Percentiles rank a stretch among this genome's conserved stretches.
Evolutionary conservation across 2,113 vertebrate genomes (phyloP).

Genomic region (Verasper variegatus): DNA sequence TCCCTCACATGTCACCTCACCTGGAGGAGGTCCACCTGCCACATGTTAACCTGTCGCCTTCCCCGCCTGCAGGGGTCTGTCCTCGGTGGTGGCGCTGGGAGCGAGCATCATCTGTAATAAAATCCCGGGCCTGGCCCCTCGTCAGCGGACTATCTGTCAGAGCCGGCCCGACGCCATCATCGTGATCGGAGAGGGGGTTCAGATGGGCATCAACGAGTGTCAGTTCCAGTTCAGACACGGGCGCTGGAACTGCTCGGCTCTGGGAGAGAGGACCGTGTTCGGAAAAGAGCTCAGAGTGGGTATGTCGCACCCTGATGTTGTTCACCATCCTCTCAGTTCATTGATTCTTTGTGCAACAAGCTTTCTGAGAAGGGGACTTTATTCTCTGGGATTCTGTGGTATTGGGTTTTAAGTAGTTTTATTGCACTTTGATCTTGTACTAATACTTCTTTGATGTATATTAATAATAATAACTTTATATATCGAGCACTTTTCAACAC

Average conservation of each 20-base stretch:
- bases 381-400: no score
- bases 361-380: no score
- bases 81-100: conserved; percentile 95
- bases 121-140: conserved; percentile 95
- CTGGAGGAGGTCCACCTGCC: background rate
- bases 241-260: conserved; percentile 97
- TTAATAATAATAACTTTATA: background rate
- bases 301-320: conserved; percentile 77
- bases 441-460: no score
- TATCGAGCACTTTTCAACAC: background rate
- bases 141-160: conserved; percentile 98
- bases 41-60: conserved; percentile 37
- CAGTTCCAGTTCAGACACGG: conserved; percentile 97
- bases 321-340: conserved; percentile 27
- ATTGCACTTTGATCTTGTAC: no score
- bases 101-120: conserved; percentile 99
- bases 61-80: conserved; percentile 88
- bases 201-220: conserved; percentile 98
- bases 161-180: conserved; percentile 98
- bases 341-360: no score
- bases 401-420: no score
- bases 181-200: conserved; percentile 97
- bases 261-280: conserved; percentile 96
- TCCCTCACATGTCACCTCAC: background rate
- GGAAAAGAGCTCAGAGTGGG: conserved; percentile 99